A percentile compares a stretch with the other conserved stretches of the same genome.
Evolutionary conservation across 2,888 invertebrate genomes (phyloP).

Genomic region (Pollenia labialis): DNA sequence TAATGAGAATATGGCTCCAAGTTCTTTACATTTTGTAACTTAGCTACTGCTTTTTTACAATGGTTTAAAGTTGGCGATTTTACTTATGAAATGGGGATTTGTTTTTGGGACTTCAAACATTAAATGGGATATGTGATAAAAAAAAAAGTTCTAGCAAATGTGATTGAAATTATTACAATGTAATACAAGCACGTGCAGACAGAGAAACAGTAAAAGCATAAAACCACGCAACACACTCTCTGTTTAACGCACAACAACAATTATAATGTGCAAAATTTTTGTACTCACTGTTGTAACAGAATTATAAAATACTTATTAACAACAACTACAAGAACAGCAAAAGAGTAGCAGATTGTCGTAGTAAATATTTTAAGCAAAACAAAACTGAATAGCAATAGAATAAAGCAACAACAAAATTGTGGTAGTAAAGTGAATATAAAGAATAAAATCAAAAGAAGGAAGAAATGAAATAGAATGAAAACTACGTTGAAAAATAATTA

Average conservation of each 20-base stretch:
- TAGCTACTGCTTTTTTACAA: too few species aligned
- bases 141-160: too few species aligned
- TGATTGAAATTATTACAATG: not conserved
- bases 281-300: conserved; percentile 39
- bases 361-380: conserved; percentile 65
- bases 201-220: conserved; percentile 22
- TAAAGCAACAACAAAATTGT: conserved; percentile 19
- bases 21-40: too few species aligned
- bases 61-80: too few species aligned
- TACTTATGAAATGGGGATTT: too few species aligned
- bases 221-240: not conserved
- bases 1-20: too few species aligned
- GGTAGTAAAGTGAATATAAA: conserved; percentile 6
- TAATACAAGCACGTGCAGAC: conserved; percentile 51
- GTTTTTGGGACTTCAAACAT: too few species aligned
- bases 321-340: conserved; percentile 27
- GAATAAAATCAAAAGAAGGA: not conserved
- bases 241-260: not conserved
- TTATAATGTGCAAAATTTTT: conserved; percentile 77
- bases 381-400: conserved; percentile 50
- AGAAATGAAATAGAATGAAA: conserved; percentile 25
- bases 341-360: not conserved
- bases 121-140: too few species aligned
- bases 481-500: conserved; percentile 31
- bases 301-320: not conserved